These are phyloP conservation scores for Chelonus formosanus DNA, from an alignment of 2,888 invertebrate species.

Conservation along the genomic window DNA sequence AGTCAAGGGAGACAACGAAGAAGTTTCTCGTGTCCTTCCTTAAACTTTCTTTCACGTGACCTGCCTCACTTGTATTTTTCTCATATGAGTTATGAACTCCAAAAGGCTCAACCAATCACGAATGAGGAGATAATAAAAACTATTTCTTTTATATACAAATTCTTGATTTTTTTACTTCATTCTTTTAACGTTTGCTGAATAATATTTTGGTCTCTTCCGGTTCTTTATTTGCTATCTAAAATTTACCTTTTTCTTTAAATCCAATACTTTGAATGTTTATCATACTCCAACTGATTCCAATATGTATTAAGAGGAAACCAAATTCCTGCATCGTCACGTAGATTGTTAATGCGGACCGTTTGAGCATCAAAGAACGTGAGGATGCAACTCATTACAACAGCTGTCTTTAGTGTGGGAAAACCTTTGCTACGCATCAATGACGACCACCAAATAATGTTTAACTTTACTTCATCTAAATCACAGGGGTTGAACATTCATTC, in stretches of 20 bases:
- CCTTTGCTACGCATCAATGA: constrained; percentile 48
- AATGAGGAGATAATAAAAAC: constrained; percentile 28
- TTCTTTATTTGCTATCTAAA: too few species aligned
- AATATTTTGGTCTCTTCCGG: too few species aligned
- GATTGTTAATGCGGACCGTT: constrained; percentile 16
- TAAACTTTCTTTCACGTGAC: constrained; percentile 48
- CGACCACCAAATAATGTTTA: constrained; percentile 21
- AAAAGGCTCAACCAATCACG: constrained; percentile 28
- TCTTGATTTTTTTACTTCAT: neutral
- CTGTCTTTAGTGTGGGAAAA: constrained; percentile 62
- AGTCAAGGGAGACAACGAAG: constrained; percentile 10
- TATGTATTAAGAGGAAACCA: too few species aligned
- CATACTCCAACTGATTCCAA: too few species aligned
- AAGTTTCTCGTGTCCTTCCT: constrained; percentile 36
- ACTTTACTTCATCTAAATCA: constrained; percentile 8
- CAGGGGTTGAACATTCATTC: neutral
- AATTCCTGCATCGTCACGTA: constrained; percentile 54
- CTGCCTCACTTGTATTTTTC: constrained; percentile 51
- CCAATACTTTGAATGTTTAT: too few species aligned
- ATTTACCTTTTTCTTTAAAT: too few species aligned
- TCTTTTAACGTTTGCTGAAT: constrained; percentile 42
- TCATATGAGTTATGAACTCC: constrained; percentile 46
- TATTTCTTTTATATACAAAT: constrained; percentile 2
- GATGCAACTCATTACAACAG: constrained; percentile 65
- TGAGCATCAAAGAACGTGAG: constrained; percentile 52